Evolutionary conservation across 2,797 vertebrate species (phyloP).

Genomic region (Neomorphus geoffroyi): DNA sequence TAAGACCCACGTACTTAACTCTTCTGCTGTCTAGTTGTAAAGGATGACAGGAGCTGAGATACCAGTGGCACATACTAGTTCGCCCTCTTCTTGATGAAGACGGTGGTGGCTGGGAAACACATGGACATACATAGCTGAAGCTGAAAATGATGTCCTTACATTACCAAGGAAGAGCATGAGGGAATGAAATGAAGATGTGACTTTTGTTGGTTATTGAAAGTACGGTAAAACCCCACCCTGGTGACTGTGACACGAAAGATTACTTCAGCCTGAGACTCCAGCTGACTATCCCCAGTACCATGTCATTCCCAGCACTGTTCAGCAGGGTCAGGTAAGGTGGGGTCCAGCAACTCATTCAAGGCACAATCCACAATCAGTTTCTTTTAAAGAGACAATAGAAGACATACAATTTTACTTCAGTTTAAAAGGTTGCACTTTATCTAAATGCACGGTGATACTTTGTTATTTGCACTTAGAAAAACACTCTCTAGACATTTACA

Average conservation of each 20-base stretch:
- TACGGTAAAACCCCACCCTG: neutral
- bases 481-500: slow-evolving; percentile 8
- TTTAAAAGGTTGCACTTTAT: slow-evolving; percentile 57
- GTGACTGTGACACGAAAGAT: neutral
- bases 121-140: neutral
- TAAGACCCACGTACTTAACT: neutral
- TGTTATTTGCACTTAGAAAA: slow-evolving; percentile 59
- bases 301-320: neutral
- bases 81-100: neutral
- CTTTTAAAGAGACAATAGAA: neutral
- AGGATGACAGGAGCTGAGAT: neutral
- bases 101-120: neutral
- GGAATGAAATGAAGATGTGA: neutral
- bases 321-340: neutral
- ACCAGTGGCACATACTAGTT: neutral
- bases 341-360: neutral
- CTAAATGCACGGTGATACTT: slow-evolving; percentile 1
- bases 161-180: neutral
- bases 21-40: neutral
- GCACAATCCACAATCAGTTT: neutral
- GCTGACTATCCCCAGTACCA: neutral
- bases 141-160: neutral
- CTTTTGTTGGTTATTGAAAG: neutral
- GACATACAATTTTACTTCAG: neutral
- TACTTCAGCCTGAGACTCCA: neutral